These are phyloP conservation scores for Heptranchias perlo DNA, from an alignment of 2,113 vertebrate species.

Conservation along the genomic window DNA sequence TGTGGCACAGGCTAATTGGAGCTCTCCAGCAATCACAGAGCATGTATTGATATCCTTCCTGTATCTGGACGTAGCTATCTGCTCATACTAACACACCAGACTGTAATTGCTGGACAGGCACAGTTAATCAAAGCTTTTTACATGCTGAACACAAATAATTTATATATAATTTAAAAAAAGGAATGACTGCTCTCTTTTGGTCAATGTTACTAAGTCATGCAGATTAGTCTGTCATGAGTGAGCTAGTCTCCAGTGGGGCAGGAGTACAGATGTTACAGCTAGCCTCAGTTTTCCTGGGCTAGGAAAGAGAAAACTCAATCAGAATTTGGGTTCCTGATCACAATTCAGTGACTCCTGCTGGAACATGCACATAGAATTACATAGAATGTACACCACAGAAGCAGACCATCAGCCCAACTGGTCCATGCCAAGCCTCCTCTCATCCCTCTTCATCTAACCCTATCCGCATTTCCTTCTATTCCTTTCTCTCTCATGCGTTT, in stretches of 20 bases:
- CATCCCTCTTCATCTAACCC: too few relatives aligned
- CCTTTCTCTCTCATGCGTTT: too few relatives aligned
- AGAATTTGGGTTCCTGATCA: neutral
- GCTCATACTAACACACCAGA: conserved; percentile 52
- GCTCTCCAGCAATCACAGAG: conserved; percentile 69
- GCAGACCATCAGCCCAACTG: too few relatives aligned
- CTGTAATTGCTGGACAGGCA: neutral
- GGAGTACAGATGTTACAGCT: neutral
- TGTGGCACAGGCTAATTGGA: conserved; percentile 66
- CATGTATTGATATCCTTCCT: conserved; percentile 78
- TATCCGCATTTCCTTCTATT: too few relatives aligned
- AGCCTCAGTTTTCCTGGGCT: neutral
- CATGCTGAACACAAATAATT: neutral
- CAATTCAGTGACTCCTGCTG: too few relatives aligned
- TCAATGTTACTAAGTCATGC: neutral
- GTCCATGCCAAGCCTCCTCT: too few relatives aligned
- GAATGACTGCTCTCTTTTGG: neutral
- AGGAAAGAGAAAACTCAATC: neutral
- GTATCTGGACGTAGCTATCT: conserved; percentile 70
- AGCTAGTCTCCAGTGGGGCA: neutral
- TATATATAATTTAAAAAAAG: neutral
- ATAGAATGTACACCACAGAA: too few relatives aligned
- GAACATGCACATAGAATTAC: too few relatives aligned
- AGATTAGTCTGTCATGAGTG: neutral
- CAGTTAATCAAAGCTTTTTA: neutral